Evolutionary conservation across 2,113 vertebrate genomes (phyloP).

Genomic region (Apaloderma vittatum): DNA sequence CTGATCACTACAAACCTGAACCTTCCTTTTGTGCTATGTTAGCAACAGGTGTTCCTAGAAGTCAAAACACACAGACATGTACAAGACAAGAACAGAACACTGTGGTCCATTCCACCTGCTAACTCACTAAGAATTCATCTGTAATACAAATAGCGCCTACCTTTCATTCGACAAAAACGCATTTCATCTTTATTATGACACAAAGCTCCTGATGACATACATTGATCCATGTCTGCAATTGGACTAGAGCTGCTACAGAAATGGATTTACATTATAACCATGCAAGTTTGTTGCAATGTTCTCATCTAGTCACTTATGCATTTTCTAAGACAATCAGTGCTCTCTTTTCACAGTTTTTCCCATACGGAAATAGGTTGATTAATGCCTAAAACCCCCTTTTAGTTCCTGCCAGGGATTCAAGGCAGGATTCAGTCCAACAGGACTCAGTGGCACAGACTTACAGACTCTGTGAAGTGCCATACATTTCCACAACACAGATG

Average conservation of each 20-base stretch:
- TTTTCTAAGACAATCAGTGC: neutral
- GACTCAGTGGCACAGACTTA: neutral
- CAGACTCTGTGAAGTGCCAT: neutral
- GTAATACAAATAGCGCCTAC: neutral
- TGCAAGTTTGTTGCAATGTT: neutral
- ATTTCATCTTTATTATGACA: neutral
- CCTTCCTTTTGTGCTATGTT: constrained; percentile 69
- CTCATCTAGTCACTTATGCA: neutral
- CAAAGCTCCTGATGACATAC: neutral
- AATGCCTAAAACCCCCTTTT: neutral
- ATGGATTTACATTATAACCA: neutral
- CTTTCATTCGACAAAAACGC: neutral
- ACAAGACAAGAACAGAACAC: neutral
- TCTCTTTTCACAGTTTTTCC: neutral
- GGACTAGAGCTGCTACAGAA: neutral
- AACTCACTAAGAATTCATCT: neutral
- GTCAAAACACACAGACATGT: constrained; percentile 64
- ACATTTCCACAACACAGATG: neutral
- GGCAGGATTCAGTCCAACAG: neutral
- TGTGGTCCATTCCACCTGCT: neutral
- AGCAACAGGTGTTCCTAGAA: constrained; percentile 42
- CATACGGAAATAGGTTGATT: neutral
- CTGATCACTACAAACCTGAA: constrained; percentile 82
- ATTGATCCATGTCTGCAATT: neutral
- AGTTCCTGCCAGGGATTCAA: neutral